Evolutionary conservation across 2,888 invertebrate genomes (phyloP).

Genomic region (Drosophila mercatorum): DNA sequence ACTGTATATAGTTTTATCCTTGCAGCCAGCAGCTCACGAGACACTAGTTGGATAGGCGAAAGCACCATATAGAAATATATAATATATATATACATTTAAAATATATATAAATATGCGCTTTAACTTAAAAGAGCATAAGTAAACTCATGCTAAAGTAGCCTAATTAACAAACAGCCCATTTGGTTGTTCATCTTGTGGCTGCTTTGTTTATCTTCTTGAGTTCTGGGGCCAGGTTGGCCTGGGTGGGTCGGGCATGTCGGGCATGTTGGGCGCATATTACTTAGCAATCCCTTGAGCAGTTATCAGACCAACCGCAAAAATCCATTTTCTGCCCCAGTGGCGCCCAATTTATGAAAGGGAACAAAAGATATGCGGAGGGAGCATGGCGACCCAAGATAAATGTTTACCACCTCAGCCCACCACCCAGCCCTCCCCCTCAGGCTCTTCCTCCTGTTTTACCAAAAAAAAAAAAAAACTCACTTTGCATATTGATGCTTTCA

Average conservation of each 20-base stretch:
- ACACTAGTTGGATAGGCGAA: not conserved
- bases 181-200: conserved; percentile 16
- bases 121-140: not conserved
- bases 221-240: conserved; percentile 2
- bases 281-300: conserved; percentile 55
- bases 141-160: not conserved
- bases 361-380: conserved; percentile 57
- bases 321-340: conserved; percentile 75
- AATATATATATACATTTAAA: no score
- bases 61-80: not conserved
- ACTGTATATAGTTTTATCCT: no score
- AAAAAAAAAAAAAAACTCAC: conserved; percentile 31
- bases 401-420: conserved; percentile 40
- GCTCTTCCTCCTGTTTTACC: not conserved
- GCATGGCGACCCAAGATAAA: conserved; percentile 59
- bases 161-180: conserved; percentile 32
- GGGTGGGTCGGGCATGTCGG: not conserved
- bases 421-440: not conserved
- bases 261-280: conserved; percentile 37
- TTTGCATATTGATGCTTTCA: conserved; percentile 78
- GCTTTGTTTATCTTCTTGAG: conserved; percentile 5
- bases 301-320: conserved; percentile 73
- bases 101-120: not conserved
- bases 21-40: no score
- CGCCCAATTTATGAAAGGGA: conserved; percentile 69